These are phyloP conservation scores for Pseudomugil tenellus DNA, from an alignment of 2,797 vertebrate species.

Conservation along the genomic window DNA sequence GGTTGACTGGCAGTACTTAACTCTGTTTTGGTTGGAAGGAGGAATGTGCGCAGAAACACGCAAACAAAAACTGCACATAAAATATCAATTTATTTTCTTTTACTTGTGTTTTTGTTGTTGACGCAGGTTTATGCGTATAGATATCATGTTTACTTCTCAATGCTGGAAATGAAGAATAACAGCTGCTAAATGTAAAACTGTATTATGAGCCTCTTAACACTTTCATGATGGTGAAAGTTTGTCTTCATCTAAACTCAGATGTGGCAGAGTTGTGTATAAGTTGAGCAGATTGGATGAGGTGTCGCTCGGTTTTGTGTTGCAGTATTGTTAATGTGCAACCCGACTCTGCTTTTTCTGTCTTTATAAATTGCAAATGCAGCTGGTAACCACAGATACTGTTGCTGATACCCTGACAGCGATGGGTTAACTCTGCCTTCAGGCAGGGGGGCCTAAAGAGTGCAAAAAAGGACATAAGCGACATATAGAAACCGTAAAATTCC, in stretches of 20 bases:
- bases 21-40: conserved; percentile 13
- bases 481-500: too few relatives aligned
- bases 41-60: not conserved
- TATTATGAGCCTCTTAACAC: too few relatives aligned
- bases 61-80: not conserved
- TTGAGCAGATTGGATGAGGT: not conserved
- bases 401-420: conserved; percentile 21
- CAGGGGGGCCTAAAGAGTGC: not conserved
- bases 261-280: not conserved
- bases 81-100: not conserved
- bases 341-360: conserved; percentile 23
- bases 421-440: conserved; percentile 12
- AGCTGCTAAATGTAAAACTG: too few relatives aligned
- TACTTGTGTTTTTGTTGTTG: not conserved
- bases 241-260: not conserved
- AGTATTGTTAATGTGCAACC: conserved; percentile 47
- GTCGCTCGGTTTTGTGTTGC: conserved; percentile 1
- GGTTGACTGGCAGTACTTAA: conserved; percentile 26
- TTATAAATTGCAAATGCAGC: conserved; percentile 5
- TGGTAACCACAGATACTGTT: conserved; percentile 36
- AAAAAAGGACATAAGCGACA: not conserved
- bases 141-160: too few relatives aligned
- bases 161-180: too few relatives aligned
- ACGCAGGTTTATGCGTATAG: not conserved
- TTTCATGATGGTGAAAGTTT: not conserved